A percentile compares a stretch with the other conserved stretches of the same genome.
Evolutionary conservation across 1,140 invertebrate genomes (phyloP).

Genomic region (Drosophila pseudoobscura): DNA sequence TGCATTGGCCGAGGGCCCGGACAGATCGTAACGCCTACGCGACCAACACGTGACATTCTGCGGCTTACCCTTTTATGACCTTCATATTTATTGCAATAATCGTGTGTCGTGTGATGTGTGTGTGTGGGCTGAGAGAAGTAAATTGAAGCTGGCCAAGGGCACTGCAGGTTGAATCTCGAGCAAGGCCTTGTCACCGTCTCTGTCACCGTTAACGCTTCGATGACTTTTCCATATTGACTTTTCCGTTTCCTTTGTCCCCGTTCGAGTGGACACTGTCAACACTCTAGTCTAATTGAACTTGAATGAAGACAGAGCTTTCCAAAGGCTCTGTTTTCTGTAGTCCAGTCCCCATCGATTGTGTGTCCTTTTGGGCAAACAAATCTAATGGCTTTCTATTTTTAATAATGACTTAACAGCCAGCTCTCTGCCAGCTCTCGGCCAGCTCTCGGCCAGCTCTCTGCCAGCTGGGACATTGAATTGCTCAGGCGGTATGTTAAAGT

Average conservation of each 20-base stretch:
- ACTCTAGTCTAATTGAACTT: conserved; percentile 40
- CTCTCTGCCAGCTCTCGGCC: too few species aligned
- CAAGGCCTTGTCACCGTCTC: conserved; percentile 23
- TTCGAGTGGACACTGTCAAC: conserved; percentile 28
- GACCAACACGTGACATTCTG: conserved; percentile 59
- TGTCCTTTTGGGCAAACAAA: conserved; percentile 34
- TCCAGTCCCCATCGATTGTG: conserved; percentile 9
- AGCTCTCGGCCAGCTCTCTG: background rate
- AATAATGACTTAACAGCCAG: conserved; percentile 22
- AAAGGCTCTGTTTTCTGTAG: conserved; percentile 10
- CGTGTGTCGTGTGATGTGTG: background rate
- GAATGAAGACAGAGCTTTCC: conserved; percentile 2
- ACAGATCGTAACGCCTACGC: conserved; percentile 22
- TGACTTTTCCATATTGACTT: conserved; percentile 42
- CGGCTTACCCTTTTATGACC: conserved; percentile 48
- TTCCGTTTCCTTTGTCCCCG: conserved; percentile 31
- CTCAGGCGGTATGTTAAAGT: conserved; percentile 28
- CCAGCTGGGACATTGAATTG: conserved; percentile 23
- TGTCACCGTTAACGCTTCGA: conserved; percentile 63
- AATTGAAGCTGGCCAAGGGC: conserved; percentile 49
- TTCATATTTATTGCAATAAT: conserved; percentile 72
- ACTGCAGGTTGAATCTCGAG: conserved; percentile 16
- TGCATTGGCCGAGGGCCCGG: conserved; percentile 22
- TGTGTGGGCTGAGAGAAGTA: conserved; percentile 11
- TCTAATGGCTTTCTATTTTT: conserved; percentile 66